Percentiles rank a stretch among this genome's conserved stretches.
phyloP scores from a whole-genome alignment of 2,797 vertebrate genomes.

The Siniperca scherzeri region DNA sequence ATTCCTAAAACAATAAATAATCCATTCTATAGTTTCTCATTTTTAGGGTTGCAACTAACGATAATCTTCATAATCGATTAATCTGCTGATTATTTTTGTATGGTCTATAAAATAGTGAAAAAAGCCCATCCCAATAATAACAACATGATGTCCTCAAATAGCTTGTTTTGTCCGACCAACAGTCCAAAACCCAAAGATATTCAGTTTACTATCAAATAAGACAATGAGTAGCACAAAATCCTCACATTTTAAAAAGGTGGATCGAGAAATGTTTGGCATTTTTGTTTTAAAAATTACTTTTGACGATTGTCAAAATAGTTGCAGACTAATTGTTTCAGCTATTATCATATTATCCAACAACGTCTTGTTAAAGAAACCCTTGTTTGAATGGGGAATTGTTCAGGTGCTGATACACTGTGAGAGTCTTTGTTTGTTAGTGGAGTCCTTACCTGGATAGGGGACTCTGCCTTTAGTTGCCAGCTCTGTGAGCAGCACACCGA shows the following conservation, averaged over 20 bases:
- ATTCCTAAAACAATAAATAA: constrained; percentile 1
- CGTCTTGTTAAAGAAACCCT: not conserved
- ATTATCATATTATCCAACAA: not conserved
- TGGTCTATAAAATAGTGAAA: not conserved
- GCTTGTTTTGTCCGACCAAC: not conserved
- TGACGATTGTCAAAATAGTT: not conserved
- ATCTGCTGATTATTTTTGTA: not conserved
- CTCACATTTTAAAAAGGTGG: not conserved
- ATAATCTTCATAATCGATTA: not conserved
- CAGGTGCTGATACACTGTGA: too few relatives aligned
- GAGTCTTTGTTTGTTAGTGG: not conserved
- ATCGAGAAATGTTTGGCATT: not conserved
- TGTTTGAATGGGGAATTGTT: not conserved
- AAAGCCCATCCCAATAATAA: not conserved
- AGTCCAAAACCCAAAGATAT: not conserved
- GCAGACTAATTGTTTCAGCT: not conserved
- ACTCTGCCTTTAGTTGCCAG: constrained; percentile 97
- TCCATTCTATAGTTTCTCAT: not conserved
- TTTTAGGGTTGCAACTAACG: not conserved
- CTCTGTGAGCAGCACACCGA: constrained; percentile 95
- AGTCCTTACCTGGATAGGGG: constrained; percentile 92
- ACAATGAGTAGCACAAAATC: not conserved
- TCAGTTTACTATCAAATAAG: not conserved
- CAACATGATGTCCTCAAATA: not conserved
- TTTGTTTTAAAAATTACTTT: not conserved